These are phyloP conservation scores for Emydura subglobosa DNA, from an alignment of 2,113 vertebrate species.

Conservation along the genomic window DNA sequence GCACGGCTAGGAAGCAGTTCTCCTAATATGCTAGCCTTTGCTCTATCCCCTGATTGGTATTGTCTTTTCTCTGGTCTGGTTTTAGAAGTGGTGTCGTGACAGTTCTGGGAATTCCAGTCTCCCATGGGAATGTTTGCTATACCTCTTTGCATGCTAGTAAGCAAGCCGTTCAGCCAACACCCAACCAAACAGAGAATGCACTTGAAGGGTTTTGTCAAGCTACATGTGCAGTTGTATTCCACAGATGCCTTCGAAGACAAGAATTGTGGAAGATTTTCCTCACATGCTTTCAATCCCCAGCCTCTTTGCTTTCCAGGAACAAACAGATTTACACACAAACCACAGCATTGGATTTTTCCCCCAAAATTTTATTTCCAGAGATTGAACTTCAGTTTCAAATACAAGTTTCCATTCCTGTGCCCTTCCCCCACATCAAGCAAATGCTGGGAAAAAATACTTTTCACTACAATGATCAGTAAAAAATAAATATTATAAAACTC, in stretches of 20 bases:
- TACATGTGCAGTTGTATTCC: no score
- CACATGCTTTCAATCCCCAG: not conserved
- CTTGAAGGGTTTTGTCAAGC: not conserved
- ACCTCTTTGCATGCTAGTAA: not conserved
- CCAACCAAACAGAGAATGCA: not conserved
- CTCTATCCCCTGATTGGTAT: not conserved
- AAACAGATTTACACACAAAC: not conserved
- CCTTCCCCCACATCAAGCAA: fast-evolving
- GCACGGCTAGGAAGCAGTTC: not conserved
- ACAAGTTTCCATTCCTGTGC: not conserved
- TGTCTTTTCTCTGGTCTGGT: not conserved
- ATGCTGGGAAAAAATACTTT: fast-evolving
- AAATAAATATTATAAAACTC: not conserved
- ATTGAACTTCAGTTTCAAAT: not conserved
- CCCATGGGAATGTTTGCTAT: not conserved
- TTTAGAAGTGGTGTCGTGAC: not conserved
- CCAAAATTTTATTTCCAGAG: not conserved
- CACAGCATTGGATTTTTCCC: not conserved
- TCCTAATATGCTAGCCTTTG: not conserved
- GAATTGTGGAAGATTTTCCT: not conserved
- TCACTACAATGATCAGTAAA: not conserved
- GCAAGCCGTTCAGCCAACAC: not conserved
- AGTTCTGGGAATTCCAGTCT: not conserved
- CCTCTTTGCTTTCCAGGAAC: not conserved
- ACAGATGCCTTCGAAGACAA: not conserved